Percentiles rank a stretch among this genome's conserved stretches.
phyloP scores from a whole-genome alignment of 2,888 invertebrate species.

The Scotopteryx bipunctaria region DNA sequence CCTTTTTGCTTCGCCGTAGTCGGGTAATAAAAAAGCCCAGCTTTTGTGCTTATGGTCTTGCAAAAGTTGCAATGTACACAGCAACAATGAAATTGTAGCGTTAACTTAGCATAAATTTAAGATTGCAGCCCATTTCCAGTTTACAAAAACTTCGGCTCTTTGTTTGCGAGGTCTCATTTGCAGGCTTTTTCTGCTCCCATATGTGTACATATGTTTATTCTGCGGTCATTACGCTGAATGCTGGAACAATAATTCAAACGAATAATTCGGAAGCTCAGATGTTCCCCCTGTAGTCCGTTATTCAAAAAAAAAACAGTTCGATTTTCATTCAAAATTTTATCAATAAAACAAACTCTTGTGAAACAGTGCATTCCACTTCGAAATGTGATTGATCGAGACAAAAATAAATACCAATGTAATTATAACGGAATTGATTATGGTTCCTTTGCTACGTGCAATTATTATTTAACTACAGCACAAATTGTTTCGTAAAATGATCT shows the following conservation, averaged over 20 bases:
- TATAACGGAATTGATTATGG: too few species aligned
- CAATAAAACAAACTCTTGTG: too few species aligned
- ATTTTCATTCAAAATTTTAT: too few species aligned
- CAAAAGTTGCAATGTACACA: slow-evolving; percentile 25
- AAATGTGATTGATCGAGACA: slow-evolving; percentile 5
- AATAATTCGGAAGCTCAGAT: background rate
- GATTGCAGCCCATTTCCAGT: slow-evolving; percentile 30
- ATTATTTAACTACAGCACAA: background rate
- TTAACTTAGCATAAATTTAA: slow-evolving; percentile 36
- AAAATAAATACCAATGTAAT: too few species aligned
- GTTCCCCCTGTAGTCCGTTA: too few species aligned
- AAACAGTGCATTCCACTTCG: background rate
- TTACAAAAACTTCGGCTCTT: slow-evolving; percentile 29
- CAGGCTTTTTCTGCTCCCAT: slow-evolving; percentile 21
- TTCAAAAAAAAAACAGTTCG: too few species aligned
- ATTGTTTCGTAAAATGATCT: slow-evolving; percentile 9
- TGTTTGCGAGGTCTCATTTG: slow-evolving; percentile 30
- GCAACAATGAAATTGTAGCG: slow-evolving; percentile 30
- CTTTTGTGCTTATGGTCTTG: slow-evolving; percentile 11
- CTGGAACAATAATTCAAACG: slow-evolving; percentile 1
- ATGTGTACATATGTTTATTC: slow-evolving; percentile 14
- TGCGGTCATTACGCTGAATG: slow-evolving; percentile 17
- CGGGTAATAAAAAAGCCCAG: slow-evolving; percentile 8
- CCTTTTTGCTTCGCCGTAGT: too few species aligned
- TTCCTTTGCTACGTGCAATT: too few species aligned